Conservation (phyloP, 2,888 invertebrate species). For the Deroplatys truncata region DNA sequence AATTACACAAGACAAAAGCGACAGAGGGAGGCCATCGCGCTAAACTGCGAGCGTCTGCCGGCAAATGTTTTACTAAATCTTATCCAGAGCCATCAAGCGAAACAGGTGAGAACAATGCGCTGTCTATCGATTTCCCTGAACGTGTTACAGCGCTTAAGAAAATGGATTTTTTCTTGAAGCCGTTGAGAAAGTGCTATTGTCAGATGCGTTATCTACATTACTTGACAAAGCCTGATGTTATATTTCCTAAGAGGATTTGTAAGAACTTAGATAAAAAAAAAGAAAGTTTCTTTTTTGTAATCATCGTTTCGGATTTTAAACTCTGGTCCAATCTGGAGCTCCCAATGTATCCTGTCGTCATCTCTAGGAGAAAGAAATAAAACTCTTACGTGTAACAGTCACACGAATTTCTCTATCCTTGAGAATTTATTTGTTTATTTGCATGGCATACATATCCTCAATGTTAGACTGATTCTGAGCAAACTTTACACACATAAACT, state of each 20-base stretch:
- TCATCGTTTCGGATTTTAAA: too few species aligned
- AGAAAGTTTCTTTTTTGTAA: too few species aligned
- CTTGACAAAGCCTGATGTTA: neutral
- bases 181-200: neutral
- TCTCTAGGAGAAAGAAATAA: too few species aligned
- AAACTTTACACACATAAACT: too few species aligned
- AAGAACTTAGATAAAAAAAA: neutral
- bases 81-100: neutral
- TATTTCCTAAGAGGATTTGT: neutral
- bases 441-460: too few species aligned
- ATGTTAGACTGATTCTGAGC: too few species aligned
- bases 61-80: neutral
- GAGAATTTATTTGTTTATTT: too few species aligned
- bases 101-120: neutral
- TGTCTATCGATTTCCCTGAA: neutral
- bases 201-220: neutral
- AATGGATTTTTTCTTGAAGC: neutral
- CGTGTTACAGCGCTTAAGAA: neutral
- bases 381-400: too few species aligned
- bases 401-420: too few species aligned
- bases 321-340: too few species aligned
- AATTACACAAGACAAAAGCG: neutral
- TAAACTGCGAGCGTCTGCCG: neutral
- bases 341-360: too few species aligned
- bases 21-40: neutral